Conservation (phyloP, 1,140 invertebrate genomes). For the Macrobrachium nipponense region DNA sequence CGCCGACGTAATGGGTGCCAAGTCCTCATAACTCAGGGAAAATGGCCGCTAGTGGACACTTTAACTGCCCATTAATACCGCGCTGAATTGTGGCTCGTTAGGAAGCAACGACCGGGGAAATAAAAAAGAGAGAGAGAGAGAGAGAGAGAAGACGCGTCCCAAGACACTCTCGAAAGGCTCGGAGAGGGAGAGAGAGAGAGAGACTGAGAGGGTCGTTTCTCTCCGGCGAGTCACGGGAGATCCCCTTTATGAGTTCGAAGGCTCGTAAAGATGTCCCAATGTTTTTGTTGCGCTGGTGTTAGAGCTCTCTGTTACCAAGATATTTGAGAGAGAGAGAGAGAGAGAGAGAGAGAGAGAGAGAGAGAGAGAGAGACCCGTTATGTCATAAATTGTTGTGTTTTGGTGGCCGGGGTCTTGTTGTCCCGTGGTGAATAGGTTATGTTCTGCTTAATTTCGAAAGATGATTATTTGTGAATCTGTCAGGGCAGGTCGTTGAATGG, state of each 20-base stretch:
- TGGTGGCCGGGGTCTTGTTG: conserved; percentile 20
- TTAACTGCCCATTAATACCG: conserved; percentile 58
- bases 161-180: not conserved
- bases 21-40: conserved; percentile 54
- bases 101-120: not conserved
- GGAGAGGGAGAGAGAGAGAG: not conserved
- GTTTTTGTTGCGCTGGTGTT: conserved; percentile 47
- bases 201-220: not conserved
- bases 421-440: conserved; percentile 37
- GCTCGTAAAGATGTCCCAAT: conserved; percentile 50
- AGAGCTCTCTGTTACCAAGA: conserved; percentile 46
- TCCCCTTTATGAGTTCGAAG: conserved; percentile 47
- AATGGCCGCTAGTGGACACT: conserved; percentile 53
- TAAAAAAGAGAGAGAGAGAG: too few relatives aligned
- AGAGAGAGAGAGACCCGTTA: not conserved
- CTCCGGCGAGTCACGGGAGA: conserved; percentile 22
- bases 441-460: conserved; percentile 26
- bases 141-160: not conserved
- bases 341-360: too few relatives aligned
- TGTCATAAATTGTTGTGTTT: conserved; percentile 40
- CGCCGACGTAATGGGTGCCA: conserved; percentile 38
- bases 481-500: not conserved
- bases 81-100: conserved; percentile 40
- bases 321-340: not conserved
- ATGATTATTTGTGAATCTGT: too few relatives aligned